Percentiles rank a stretch among this genome's conserved stretches.
These are phyloP conservation scores for Megaleporinus macrocephalus DNA, from an alignment of 2,113 vertebrate species.

Conservation along the genomic window DNA sequence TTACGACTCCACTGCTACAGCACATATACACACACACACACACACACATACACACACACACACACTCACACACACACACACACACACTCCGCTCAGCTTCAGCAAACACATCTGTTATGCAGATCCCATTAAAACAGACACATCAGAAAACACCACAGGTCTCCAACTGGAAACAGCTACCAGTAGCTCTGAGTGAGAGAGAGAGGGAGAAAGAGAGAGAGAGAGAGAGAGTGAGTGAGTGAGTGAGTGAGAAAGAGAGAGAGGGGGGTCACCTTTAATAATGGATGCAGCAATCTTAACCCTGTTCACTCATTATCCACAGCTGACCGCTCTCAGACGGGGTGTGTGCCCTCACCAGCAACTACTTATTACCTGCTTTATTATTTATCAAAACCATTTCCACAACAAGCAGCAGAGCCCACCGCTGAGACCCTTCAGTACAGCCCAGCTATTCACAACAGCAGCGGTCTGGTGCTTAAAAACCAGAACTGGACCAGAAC, in stretches of 20 bases:
- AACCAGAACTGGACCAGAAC: background rate
- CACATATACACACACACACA: too few species aligned
- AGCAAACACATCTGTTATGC: too few species aligned
- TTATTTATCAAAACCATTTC: slow-evolving; percentile 90
- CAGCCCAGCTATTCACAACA: background rate
- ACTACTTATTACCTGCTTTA: slow-evolving; percentile 87
- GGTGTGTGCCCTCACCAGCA: slow-evolving; percentile 66
- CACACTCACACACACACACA: too few species aligned
- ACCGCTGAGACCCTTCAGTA: slow-evolving; percentile 19
- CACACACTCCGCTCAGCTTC: too few species aligned
- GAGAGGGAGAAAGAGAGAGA: background rate
- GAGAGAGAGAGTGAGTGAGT: background rate
- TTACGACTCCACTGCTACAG: too few species aligned
- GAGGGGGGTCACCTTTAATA: slow-evolving; percentile 44
- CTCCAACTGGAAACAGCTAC: too few species aligned
- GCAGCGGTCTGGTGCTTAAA: background rate
- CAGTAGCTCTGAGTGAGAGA: too few species aligned
- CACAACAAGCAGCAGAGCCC: slow-evolving; percentile 75
- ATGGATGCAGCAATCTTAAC: slow-evolving; percentile 56
- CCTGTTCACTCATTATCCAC: slow-evolving; percentile 60
- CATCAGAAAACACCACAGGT: too few species aligned
- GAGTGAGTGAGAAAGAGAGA: background rate
- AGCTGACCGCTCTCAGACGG: slow-evolving; percentile 34
- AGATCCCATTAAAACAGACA: too few species aligned
- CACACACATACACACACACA: too few species aligned